A percentile compares a stretch with the other conserved stretches of the same genome.
Conservation (phyloP, 1,140 invertebrate genomes). For the Heterodera schachtii region DNA sequence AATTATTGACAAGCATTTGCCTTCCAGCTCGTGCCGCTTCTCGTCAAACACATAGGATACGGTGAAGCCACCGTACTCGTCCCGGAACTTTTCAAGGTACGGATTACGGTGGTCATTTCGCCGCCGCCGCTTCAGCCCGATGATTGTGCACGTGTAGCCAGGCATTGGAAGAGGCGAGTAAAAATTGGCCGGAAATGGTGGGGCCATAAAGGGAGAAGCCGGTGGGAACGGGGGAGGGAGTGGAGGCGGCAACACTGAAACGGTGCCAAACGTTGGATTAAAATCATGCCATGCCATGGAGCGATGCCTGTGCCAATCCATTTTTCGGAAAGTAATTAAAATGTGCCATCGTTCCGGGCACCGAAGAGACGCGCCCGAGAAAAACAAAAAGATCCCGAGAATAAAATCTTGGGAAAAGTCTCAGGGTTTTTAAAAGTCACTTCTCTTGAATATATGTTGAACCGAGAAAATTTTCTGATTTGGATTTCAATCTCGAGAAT, state of each 20-base stretch:
- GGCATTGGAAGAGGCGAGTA: neutral
- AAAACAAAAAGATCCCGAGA: too few relatives aligned
- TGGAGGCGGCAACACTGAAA: neutral
- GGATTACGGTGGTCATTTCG: neutral
- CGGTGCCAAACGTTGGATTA: too few relatives aligned
- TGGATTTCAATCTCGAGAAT: too few relatives aligned
- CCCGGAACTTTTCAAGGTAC: neutral
- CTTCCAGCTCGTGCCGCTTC: neutral
- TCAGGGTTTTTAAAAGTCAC: too few relatives aligned
- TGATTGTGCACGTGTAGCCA: constrained; percentile 11
- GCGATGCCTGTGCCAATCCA: too few relatives aligned
- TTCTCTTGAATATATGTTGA: too few relatives aligned
- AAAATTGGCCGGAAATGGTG: neutral
- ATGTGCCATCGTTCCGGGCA: too few relatives aligned
- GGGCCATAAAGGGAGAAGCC: neutral
- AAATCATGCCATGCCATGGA: too few relatives aligned
- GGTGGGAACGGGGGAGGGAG: neutral
- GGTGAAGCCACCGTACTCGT: neutral
- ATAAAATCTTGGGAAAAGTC: too few relatives aligned
- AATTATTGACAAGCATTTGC: neutral
- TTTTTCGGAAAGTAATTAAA: too few relatives aligned
- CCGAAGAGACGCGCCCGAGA: too few relatives aligned
- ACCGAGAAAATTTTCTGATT: too few relatives aligned
- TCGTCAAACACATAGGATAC: neutral
- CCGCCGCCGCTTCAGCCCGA: neutral